These are phyloP conservation scores for Pristionchus entomophagus DNA, from an alignment of 2,888 invertebrate species.

Conservation along the genomic window DNA sequence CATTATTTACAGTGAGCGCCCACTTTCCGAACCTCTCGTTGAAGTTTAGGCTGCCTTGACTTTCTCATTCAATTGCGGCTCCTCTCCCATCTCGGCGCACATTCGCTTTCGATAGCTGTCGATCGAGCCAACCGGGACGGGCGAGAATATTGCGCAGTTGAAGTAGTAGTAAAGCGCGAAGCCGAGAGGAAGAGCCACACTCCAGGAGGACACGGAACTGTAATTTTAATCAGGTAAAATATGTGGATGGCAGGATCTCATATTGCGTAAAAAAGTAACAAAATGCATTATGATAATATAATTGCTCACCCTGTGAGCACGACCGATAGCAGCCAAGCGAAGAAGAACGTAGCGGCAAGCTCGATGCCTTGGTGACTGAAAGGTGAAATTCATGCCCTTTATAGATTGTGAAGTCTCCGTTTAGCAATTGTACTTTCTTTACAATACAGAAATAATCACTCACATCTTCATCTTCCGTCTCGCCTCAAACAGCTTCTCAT, in stretches of 20 bases:
- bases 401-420: no score
- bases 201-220: neutral
- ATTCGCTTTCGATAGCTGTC: constrained; percentile 19
- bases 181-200: neutral
- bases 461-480: neutral
- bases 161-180: neutral
- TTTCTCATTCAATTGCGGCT: neutral
- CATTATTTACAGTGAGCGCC: neutral
- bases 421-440: no score
- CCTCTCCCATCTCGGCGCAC: neutral
- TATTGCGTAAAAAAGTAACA: neutral
- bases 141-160: neutral
- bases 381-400: neutral
- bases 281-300: neutral
- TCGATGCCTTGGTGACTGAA: constrained; percentile 8
- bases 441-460: neutral
- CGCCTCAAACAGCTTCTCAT: neutral
- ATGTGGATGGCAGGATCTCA: neutral
- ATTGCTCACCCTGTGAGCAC: constrained; percentile 4
- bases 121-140: neutral
- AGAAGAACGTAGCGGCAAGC: neutral
- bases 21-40: neutral
- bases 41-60: neutral
- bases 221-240: neutral
- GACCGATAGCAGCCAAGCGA: neutral